Conservation (phyloP, 2,797 vertebrate genomes). For the Adrianichthys oophorus region DNA sequence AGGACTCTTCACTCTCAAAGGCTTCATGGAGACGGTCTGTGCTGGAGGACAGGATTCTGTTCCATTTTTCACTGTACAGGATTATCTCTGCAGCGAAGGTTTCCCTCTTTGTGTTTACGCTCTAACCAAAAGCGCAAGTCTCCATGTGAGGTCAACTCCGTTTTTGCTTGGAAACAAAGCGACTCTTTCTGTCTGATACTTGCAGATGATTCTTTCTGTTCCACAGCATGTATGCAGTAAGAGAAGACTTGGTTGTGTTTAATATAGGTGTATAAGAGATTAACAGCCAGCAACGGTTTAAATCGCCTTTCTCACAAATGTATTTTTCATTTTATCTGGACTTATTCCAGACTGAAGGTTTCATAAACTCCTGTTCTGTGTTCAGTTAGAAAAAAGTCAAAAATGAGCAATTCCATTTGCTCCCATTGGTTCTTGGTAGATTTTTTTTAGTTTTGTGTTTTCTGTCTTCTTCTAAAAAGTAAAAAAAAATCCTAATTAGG, state of each 20-base stretch:
- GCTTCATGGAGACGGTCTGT: too few species aligned
- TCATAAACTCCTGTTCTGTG: slow-evolving; percentile 21
- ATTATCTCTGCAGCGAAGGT: background rate
- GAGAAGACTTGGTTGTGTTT: slow-evolving; percentile 13
- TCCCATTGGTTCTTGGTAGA: background rate
- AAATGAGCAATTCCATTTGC: background rate
- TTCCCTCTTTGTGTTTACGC: background rate
- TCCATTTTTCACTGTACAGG: too few species aligned
- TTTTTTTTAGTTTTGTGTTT: too few species aligned
- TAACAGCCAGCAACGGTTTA: slow-evolving; percentile 27
- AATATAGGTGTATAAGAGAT: slow-evolving; percentile 27
- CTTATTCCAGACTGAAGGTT: slow-evolving; percentile 47
- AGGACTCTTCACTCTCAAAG: too few species aligned
- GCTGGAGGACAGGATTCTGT: too few species aligned
- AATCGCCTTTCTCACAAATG: slow-evolving; percentile 26
- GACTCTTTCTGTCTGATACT: background rate
- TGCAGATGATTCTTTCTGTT: background rate
- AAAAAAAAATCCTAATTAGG: background rate
- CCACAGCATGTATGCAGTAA: slow-evolving; percentile 27
- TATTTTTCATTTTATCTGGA: slow-evolving; percentile 29
- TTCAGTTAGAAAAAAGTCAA: background rate
- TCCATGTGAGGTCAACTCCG: too few species aligned
- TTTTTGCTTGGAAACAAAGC: background rate
- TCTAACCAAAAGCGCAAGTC: background rate
- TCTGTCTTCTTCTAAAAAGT: background rate